phyloP scores from a whole-genome alignment of 2,113 vertebrate species.

The Pachyramphus minor region DNA sequence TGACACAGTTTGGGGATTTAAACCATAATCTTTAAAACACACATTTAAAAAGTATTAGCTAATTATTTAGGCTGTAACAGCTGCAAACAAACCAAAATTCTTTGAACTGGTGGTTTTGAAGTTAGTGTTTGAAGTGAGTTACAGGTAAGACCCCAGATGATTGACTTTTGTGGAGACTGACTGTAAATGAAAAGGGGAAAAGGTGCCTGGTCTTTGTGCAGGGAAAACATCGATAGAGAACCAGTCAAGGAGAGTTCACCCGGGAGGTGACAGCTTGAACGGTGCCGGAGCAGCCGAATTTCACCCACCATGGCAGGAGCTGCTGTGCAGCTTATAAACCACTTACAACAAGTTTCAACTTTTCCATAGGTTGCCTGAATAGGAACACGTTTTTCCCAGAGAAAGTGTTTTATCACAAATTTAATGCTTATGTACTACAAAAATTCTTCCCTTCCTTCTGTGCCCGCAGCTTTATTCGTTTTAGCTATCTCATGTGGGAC shows the following conservation, averaged over 20 bases:
- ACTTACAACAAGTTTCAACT: background rate
- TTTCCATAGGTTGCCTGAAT: background rate
- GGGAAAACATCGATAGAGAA: background rate
- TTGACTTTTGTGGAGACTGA: background rate
- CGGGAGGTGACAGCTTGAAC: fast-evolving
- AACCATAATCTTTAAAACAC: constrained; percentile 40
- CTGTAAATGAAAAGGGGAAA: background rate
- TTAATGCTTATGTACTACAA: background rate
- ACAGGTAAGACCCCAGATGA: background rate
- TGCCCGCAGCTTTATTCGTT: background rate
- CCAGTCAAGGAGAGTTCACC: background rate
- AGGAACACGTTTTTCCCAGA: background rate
- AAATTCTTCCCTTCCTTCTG: background rate
- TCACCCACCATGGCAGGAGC: background rate
- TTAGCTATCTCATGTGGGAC: background rate
- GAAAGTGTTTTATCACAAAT: background rate
- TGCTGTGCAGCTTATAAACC: background rate
- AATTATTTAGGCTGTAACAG: constrained; percentile 39
- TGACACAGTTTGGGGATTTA: constrained; percentile 47
- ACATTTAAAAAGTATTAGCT: constrained; percentile 57
- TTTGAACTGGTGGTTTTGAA: constrained; percentile 35
- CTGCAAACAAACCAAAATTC: background rate
- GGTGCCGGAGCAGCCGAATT: background rate
- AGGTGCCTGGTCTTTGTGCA: background rate
- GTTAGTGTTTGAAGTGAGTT: constrained; percentile 24